Evolutionary conservation across 2,113 vertebrate genomes (phyloP).

Genomic region (Diadophis punctatus): DNA sequence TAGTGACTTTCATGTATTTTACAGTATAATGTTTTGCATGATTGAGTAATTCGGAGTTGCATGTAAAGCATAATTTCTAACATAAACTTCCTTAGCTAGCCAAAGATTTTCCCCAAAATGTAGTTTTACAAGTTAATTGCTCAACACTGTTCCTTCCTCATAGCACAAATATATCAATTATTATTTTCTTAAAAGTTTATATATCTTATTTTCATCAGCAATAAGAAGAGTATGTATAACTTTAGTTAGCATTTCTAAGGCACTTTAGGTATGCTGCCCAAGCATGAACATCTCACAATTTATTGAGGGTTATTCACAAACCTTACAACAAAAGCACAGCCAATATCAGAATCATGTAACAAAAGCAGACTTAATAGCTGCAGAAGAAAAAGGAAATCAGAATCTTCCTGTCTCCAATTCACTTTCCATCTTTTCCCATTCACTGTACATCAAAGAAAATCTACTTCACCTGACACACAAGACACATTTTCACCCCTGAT

Average conservation of each 20-base stretch:
- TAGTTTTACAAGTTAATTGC: neutral
- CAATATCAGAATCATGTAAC: constrained; percentile 36
- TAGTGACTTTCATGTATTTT: neutral
- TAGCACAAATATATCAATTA: neutral
- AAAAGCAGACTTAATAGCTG: constrained; percentile 52
- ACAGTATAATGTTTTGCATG: neutral
- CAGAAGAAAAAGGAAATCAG: constrained; percentile 60
- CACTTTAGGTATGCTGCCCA: neutral
- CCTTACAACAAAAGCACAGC: constrained; percentile 23
- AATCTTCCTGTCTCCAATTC: constrained; percentile 63
- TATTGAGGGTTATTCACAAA: constrained; percentile 6
- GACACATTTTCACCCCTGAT: constrained; percentile 69
- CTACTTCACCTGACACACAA: constrained; percentile 70
- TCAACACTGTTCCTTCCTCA: neutral
- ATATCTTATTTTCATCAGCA: neutral
- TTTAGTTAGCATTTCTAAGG: neutral
- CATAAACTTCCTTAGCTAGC: neutral
- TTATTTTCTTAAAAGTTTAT: neutral
- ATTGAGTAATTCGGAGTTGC: too few relatives aligned
- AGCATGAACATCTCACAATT: constrained; percentile 28
- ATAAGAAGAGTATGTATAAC: neutral
- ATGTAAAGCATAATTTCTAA: neutral
- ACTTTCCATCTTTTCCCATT: constrained; percentile 61
- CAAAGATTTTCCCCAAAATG: neutral
- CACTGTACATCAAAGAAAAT: constrained; percentile 74